A percentile compares a stretch with the other conserved stretches of the same genome.
Conservation (phyloP, 2,888 invertebrate genomes). For the Pristionchus maxplancki region DNA sequence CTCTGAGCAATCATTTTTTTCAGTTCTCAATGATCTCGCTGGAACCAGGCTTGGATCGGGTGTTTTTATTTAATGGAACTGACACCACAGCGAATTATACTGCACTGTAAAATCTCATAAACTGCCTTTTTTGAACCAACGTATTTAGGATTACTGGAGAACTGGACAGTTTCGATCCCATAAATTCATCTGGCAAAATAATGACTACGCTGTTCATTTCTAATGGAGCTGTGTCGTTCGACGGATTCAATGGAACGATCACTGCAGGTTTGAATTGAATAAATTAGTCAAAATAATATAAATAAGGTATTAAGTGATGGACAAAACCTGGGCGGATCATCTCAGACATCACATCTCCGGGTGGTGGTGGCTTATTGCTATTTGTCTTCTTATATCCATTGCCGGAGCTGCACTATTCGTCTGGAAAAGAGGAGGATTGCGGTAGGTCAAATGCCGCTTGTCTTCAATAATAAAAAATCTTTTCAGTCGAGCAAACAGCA, state of each 20-base stretch:
- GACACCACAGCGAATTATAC: not conserved
- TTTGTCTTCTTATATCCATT: not conserved
- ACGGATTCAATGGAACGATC: slow-evolving; percentile 5
- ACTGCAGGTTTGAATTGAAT: not conserved
- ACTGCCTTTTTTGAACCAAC: not conserved
- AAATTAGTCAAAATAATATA: not conserved
- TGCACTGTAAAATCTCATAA: not conserved
- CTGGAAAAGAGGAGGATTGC: slow-evolving; percentile 1
- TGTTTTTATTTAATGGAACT: not conserved
- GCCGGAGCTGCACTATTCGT: not conserved
- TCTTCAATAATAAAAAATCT: too few species aligned
- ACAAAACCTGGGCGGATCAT: not conserved
- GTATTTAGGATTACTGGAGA: not conserved
- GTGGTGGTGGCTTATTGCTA: not conserved
- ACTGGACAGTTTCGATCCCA: not conserved
- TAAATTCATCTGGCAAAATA: not conserved
- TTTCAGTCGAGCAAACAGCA: not conserved
- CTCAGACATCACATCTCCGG: slow-evolving; percentile 11
- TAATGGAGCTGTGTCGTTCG: not conserved
- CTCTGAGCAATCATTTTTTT: not conserved
- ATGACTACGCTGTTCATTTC: not conserved
- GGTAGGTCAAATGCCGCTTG: not conserved
- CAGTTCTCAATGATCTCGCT: not conserved
- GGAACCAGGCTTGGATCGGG: not conserved
- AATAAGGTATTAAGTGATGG: not conserved